These are phyloP conservation scores for Apistogramma diplotaenia DNA, from an alignment of 2,113 vertebrate genomes.

Conservation along the genomic window DNA sequence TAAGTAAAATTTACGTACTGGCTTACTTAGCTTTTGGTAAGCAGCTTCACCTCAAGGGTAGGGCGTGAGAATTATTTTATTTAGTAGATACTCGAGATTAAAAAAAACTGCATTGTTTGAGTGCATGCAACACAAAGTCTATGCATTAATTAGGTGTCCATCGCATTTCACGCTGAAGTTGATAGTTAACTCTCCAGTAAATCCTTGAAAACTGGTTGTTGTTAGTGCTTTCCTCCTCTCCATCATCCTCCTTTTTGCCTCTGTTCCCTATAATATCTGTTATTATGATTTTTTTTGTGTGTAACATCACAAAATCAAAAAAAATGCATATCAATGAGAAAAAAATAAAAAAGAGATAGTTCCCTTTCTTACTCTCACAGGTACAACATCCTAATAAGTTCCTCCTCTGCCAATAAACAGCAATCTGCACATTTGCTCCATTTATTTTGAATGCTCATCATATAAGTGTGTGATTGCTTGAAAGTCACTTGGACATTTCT, in stretches of 20 bases:
- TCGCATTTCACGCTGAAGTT: not conserved
- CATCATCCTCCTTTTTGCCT: not conserved
- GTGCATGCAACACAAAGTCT: not conserved
- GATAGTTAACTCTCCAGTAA: not conserved
- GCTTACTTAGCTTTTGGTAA: not conserved
- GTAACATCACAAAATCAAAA: not conserved
- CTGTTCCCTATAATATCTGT: not conserved
- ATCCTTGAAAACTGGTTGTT: not conserved
- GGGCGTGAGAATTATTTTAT: not conserved
- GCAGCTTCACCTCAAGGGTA: not conserved
- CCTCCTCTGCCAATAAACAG: constrained; percentile 6
- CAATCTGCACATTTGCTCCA: constrained; percentile 36
- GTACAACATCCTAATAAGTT: constrained; percentile 4
- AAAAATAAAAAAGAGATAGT: not conserved
- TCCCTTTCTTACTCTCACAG: not conserved
- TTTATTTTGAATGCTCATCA: constrained; percentile 54
- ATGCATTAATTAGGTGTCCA: not conserved
- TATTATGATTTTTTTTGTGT: not conserved
- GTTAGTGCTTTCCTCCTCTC: not conserved
- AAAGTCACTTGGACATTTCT: constrained; percentile 60
- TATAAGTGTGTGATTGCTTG: constrained; percentile 57
- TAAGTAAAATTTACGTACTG: not conserved
- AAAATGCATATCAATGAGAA: not conserved
- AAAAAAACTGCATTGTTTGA: not conserved
- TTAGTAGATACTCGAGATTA: not conserved